Evolutionary conservation across 2,797 vertebrate species (phyloP).

Genomic region (Labeo calbasu): DNA sequence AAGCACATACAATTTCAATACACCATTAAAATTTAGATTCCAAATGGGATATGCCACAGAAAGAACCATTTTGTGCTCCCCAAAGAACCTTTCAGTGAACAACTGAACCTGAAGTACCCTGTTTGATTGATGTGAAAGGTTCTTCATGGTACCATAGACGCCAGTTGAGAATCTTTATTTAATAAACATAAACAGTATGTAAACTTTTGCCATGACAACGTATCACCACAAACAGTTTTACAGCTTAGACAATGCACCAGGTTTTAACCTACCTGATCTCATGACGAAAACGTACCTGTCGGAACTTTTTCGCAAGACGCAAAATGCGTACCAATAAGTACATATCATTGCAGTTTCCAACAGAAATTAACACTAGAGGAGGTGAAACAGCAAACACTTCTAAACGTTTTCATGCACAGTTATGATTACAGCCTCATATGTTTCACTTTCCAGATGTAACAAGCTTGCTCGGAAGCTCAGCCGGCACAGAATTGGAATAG

Average conservation of each 20-base stretch:
- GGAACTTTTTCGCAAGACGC: too few relatives aligned
- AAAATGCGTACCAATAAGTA: too few relatives aligned
- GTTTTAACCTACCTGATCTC: too few relatives aligned
- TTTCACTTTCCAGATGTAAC: too few relatives aligned
- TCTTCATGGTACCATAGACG: background rate
- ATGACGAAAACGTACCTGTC: too few relatives aligned
- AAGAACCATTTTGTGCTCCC: background rate
- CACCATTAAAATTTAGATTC: background rate
- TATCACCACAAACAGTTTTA: background rate
- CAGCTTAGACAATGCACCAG: background rate
- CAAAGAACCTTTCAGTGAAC: background rate
- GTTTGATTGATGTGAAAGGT: background rate
- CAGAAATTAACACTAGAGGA: too few relatives aligned
- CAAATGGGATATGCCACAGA: background rate
- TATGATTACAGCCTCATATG: too few relatives aligned
- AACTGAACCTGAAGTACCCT: background rate
- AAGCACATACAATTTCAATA: background rate
- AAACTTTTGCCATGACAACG: background rate
- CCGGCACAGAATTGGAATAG: too few relatives aligned
- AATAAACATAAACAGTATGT: background rate
- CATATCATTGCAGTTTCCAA: too few relatives aligned
- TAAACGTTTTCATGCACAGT: too few relatives aligned
- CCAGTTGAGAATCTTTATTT: background rate
- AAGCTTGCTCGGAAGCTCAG: too few relatives aligned
- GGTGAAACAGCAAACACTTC: too few relatives aligned